Percentiles rank a stretch among this genome's conserved stretches.
phyloP scores from a whole-genome alignment of 2,797 vertebrate species.

The Cuculus canorus region DNA sequence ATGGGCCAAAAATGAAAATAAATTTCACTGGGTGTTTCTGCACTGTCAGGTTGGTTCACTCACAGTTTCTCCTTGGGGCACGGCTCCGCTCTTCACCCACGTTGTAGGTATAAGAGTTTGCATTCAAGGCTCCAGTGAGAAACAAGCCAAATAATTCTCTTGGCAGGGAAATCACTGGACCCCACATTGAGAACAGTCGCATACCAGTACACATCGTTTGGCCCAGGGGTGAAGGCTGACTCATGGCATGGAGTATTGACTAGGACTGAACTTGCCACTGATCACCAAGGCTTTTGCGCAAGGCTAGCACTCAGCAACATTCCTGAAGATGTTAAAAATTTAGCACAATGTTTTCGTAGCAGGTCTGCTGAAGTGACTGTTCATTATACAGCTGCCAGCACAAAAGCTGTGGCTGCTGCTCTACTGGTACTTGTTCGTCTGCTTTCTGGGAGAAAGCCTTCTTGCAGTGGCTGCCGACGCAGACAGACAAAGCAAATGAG shows the following conservation, averaged over 20 bases:
- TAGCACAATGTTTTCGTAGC: neutral
- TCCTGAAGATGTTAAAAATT: neutral
- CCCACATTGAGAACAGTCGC: neutral
- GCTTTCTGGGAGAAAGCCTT: neutral
- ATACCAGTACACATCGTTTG: neutral
- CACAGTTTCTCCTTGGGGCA: slow-evolving; percentile 35
- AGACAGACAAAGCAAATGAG: neutral
- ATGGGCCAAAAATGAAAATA: slow-evolving; percentile 40
- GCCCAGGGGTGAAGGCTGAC: neutral
- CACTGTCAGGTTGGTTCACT: slow-evolving; percentile 46
- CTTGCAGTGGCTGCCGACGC: neutral
- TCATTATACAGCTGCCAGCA: neutral
- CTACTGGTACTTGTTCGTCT: neutral
- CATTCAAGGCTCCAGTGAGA: slow-evolving; percentile 11
- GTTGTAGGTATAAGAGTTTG: slow-evolving; percentile 27
- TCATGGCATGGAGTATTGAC: neutral
- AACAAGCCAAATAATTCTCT: slow-evolving; percentile 32
- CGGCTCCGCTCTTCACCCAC: neutral
- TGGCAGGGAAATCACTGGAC: neutral
- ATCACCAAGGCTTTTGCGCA: neutral
- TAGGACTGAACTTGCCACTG: neutral
- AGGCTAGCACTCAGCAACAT: neutral
- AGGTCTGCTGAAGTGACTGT: neutral
- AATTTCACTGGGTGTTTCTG: slow-evolving; percentile 26
- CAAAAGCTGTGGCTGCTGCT: neutral